Evolutionary conservation across 37 sponge, comb jelly and placozoan species (phyloP), one percentile per base, ranked within the genome.

Genomic region (Tethya wilhelma): DNA sequence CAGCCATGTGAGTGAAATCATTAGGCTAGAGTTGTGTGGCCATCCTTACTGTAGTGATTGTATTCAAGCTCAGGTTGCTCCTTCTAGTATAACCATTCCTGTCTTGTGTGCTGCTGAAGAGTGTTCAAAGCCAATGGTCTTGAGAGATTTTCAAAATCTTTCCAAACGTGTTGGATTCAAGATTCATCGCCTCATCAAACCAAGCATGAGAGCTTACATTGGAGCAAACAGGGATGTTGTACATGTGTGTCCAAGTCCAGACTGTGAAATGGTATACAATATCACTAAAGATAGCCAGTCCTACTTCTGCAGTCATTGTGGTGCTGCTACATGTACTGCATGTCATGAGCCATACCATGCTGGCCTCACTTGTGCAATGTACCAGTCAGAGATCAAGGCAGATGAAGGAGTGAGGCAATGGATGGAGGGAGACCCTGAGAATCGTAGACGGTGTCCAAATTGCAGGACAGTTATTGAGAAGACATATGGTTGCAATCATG

Each of bases 401-500:
- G 79, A 89, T 45, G 30, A 66, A 46, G 74, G 73, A 5, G 39
- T 89, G 4, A 38, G 34, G 32, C 44, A 69, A 53, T 89, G 90
- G 90, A 28, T 89, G 59, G 26, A 49, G 38, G 30, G 46, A 44
- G 58, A 89, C 49, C 75, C 84, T 41, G 42, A 4, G 5, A 83
- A 72, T 44, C 53, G 84, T 2, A 89, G 83, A 55, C 38, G 28
- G 30, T 89, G 90, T 33, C 90, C 90, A 28, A 83, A 83, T 19
- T 89, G 90, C 62, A 38, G 36, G 17, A 36, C 84, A 11, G 79
- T 79, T 0, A 89, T 89, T 73, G 90, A 89, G 67, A 89, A 89
- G 53, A 67, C 0, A 19, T 75, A 12, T 34, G 84, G 90, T 1
- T 89, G 90, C 37, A 32, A 72, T 7, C 72, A 77, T 44, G 49